Conservation (phyloP, 2,888 invertebrate species). For the Meteorus colon region DNA sequence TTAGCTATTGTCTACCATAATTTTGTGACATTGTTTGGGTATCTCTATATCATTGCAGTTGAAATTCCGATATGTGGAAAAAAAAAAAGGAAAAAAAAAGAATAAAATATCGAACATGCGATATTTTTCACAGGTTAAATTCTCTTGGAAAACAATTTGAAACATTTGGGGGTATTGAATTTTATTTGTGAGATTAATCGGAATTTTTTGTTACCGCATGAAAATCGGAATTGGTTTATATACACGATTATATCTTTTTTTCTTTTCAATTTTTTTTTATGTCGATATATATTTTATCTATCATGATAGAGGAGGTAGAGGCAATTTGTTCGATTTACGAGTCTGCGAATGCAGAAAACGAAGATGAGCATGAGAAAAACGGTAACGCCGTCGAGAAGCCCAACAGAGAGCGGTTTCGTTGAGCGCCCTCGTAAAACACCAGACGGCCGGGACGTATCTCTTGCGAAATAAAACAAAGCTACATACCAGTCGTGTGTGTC, state of each 20-base stretch:
- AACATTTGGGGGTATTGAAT: not conserved
- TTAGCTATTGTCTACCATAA: conserved; percentile 4
- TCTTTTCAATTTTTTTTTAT: not conserved
- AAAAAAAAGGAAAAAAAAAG: not conserved
- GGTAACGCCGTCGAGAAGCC: conserved; percentile 21
- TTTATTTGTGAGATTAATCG: conserved; percentile 4
- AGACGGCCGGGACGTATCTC: conserved; percentile 36
- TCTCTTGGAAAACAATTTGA: not conserved
- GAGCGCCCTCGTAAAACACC: conserved; percentile 42
- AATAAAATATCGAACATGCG: not conserved
- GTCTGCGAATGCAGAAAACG: conserved; percentile 30
- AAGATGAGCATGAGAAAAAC: conserved; percentile 30
- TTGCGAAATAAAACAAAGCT: conserved; percentile 32
- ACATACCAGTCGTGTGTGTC: conserved; percentile 25
- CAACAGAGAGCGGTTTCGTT: conserved; percentile 30
- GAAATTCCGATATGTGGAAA: not conserved
- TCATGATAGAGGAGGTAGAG: conserved; percentile 6
- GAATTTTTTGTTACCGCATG: not conserved
- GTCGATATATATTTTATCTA: conserved; percentile 25
- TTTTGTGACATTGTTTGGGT: not conserved
- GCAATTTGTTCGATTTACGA: conserved; percentile 32
- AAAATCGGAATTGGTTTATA: conserved; percentile 9
- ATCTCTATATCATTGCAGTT: not conserved
- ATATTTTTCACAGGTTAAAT: not conserved
- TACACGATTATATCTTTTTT: conserved; percentile 18